These are phyloP conservation scores for Drosophila mercatorum DNA, from an alignment of 2,888 invertebrate species.

Conservation along the genomic window DNA sequence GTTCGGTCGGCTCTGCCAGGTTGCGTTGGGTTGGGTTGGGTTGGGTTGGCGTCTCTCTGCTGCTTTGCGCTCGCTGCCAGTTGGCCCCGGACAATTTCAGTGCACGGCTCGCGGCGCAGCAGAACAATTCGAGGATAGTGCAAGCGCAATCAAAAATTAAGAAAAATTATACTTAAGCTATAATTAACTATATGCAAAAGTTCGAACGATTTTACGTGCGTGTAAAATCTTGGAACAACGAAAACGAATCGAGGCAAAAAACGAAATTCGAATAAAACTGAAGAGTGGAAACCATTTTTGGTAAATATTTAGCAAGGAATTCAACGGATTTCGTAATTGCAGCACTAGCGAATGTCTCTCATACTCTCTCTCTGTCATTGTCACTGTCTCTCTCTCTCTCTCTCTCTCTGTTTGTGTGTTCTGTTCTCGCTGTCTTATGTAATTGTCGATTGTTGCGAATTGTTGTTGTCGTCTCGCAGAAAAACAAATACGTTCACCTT, in stretches of 20 bases:
- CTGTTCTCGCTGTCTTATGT: slow-evolving; percentile 57
- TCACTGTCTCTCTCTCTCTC: slow-evolving; percentile 5
- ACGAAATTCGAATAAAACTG: slow-evolving; percentile 25
- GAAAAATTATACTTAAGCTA: slow-evolving; percentile 12
- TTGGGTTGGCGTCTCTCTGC: slow-evolving; percentile 53
- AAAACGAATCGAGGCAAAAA: slow-evolving; percentile 38
- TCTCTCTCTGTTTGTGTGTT: slow-evolving; percentile 19
- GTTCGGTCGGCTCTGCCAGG: slow-evolving; percentile 42
- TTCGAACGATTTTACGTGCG: slow-evolving; percentile 52
- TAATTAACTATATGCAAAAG: slow-evolving; percentile 9
- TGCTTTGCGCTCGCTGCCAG: slow-evolving; percentile 64
- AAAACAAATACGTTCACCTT: slow-evolving; percentile 36
- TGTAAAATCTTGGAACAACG: slow-evolving; percentile 40
- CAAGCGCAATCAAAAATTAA: slow-evolving; percentile 11
- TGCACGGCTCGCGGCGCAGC: slow-evolving; percentile 66
- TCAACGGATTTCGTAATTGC: slow-evolving; percentile 66
- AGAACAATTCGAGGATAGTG: slow-evolving; percentile 47
- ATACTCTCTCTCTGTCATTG: neutral
- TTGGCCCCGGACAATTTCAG: slow-evolving; percentile 77
- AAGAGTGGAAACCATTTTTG: slow-evolving; percentile 35
- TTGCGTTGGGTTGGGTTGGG: slow-evolving; percentile 27
- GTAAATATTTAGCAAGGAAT: slow-evolving; percentile 48
- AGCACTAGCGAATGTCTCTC: slow-evolving; percentile 28
- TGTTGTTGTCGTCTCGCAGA: slow-evolving; percentile 35
- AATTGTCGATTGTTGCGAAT: slow-evolving; percentile 61